These are phyloP conservation scores for Oreochromis spilurus DNA, from an alignment of 2,113 vertebrate species.

Conservation along the genomic window DNA sequence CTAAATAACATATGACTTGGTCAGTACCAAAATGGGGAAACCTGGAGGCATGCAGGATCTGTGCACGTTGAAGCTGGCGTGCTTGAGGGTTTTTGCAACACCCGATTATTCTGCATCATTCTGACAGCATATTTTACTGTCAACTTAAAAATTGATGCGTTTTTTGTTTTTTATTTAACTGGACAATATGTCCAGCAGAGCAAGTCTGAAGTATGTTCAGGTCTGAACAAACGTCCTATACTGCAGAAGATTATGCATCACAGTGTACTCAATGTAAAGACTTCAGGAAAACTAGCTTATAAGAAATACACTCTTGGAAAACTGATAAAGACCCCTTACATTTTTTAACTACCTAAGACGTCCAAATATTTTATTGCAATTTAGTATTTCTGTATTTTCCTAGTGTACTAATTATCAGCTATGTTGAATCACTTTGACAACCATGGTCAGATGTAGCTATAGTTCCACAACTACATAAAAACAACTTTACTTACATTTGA, in stretches of 20 bases:
- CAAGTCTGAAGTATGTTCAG: neutral
- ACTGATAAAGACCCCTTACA: neutral
- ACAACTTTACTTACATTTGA: neutral
- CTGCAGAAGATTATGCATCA: neutral
- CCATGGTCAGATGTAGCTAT: neutral
- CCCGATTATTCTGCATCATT: neutral
- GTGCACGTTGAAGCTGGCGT: neutral
- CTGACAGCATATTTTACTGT: neutral
- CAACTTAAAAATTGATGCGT: neutral
- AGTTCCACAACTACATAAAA: neutral
- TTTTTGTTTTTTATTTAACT: neutral
- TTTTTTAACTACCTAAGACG: neutral
- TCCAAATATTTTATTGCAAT: neutral
- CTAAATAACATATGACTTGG: neutral
- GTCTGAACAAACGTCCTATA: fast-evolving
- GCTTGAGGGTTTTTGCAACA: neutral
- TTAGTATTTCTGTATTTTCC: neutral
- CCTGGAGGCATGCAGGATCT: neutral
- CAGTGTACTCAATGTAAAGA: neutral
- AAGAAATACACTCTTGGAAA: neutral
- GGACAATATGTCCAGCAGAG: neutral
- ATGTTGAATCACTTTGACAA: neutral
- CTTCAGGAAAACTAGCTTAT: neutral
- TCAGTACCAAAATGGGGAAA: neutral
- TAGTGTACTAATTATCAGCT: neutral